Conservation (phyloP, 2,888 invertebrate genomes). For the Trissoscelio sp. region DNA sequence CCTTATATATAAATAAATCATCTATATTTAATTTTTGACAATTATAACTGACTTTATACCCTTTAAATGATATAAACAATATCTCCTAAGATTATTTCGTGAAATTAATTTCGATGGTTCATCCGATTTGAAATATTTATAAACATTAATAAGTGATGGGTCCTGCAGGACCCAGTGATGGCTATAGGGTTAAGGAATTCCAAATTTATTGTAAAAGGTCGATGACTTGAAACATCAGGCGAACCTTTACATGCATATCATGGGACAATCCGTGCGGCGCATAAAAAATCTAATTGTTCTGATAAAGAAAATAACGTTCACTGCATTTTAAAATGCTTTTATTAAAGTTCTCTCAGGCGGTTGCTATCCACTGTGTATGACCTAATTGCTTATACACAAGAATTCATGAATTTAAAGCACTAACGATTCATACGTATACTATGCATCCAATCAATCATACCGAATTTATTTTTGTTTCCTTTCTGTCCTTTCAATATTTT, state of each 20-base stretch:
- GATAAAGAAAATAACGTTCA: conserved; percentile 75
- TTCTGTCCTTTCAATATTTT: conserved; percentile 11
- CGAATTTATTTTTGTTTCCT: conserved; percentile 7
- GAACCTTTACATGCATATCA: background rate
- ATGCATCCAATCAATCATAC: conserved; percentile 49
- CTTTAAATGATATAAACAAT: too few relatives aligned
- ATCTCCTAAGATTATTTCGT: too few relatives aligned
- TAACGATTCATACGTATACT: conserved; percentile 43
- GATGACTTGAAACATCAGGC: background rate
- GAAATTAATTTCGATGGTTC: too few relatives aligned
- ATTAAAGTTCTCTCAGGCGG: conserved; percentile 73
- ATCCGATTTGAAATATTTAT: too few relatives aligned
- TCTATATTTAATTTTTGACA: too few relatives aligned
- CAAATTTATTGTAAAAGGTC: too few relatives aligned
- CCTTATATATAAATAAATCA: too few relatives aligned
- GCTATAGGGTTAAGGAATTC: too few relatives aligned
- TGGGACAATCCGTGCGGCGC: conserved; percentile 12
- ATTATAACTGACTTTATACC: too few relatives aligned
- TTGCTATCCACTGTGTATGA: conserved; percentile 72
- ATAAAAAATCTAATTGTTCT: conserved; percentile 49
- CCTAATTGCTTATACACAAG: conserved; percentile 78
- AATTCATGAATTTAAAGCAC: conserved; percentile 78
- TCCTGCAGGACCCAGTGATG: too few relatives aligned
- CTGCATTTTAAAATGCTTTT: conserved; percentile 78
- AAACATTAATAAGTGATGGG: too few relatives aligned